Percentiles rank a stretch among this genome's conserved stretches.
Evolutionary conservation across 2,113 vertebrate species (phyloP).

Genomic region (Etheostoma spectabile): DNA sequence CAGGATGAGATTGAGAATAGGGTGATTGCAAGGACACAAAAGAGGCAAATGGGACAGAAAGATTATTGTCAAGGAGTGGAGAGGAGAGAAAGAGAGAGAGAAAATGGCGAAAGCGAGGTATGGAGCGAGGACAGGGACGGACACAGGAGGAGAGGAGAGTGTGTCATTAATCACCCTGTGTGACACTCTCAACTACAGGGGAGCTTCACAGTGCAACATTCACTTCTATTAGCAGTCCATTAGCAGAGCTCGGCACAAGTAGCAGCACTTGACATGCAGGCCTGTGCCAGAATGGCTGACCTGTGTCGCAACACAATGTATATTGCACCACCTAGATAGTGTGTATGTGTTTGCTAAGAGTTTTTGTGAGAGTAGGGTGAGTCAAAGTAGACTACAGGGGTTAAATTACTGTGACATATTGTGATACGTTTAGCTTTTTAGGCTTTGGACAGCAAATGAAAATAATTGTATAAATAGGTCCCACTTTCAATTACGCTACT

Average conservation of each 20-base stretch:
- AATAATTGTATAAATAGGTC: slow-evolving; percentile 72
- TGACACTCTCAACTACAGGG: slow-evolving; percentile 75
- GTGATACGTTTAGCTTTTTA: slow-evolving; percentile 49
- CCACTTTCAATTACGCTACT: slow-evolving; percentile 32
- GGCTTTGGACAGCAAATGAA: slow-evolving; percentile 53
- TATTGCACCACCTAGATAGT: slow-evolving; percentile 57
- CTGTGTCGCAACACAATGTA: slow-evolving; percentile 59
- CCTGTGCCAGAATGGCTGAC: slow-evolving; percentile 73
- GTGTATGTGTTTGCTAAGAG: slow-evolving; percentile 4
- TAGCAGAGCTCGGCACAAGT: slow-evolving; percentile 82
- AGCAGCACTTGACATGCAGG: slow-evolving; percentile 78
- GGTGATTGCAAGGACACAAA: slow-evolving; percentile 58
- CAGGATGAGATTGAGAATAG: slow-evolving; percentile 13
- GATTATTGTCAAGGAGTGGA: slow-evolving; percentile 47
- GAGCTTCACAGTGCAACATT: slow-evolving; percentile 79
- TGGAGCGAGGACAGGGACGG: slow-evolving; percentile 64
- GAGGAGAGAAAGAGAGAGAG: slow-evolving; percentile 21
- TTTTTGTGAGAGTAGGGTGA: slow-evolving; percentile 19
- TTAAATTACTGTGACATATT: slow-evolving; percentile 40
- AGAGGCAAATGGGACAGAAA: slow-evolving; percentile 45
- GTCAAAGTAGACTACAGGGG: slow-evolving; percentile 52
- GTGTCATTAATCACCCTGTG: slow-evolving; percentile 85
- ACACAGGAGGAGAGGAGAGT: slow-evolving; percentile 68
- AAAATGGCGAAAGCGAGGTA: slow-evolving; percentile 51
- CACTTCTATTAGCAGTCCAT: slow-evolving; percentile 87